Conservation (phyloP, 2,113 vertebrate genomes). For the Marmota monax region DNA sequence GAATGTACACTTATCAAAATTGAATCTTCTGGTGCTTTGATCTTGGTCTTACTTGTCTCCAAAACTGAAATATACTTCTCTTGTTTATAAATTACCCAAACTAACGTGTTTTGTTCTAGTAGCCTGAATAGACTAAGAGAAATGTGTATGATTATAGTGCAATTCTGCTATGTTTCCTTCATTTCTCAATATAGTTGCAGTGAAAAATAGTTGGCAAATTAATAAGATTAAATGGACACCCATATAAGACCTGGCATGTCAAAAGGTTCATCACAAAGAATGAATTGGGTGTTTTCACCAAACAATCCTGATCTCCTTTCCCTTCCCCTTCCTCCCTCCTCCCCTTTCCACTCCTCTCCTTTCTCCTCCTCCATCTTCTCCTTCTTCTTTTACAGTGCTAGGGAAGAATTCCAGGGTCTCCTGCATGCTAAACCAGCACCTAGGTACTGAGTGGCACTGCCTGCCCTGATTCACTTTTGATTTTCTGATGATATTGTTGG, state of each 20-base stretch:
- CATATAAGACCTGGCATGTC: too few relatives aligned
- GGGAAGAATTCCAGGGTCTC: too few relatives aligned
- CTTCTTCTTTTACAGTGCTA: too few relatives aligned
- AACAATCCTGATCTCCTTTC: background rate
- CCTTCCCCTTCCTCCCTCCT: too few relatives aligned
- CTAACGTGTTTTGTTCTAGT: background rate
- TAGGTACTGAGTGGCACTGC: too few relatives aligned
- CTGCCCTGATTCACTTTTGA: background rate
- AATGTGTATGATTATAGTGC: background rate
- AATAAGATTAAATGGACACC: background rate
- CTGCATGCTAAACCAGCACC: too few relatives aligned
- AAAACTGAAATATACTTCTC: background rate
- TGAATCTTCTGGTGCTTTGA: background rate
- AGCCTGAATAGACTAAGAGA: background rate
- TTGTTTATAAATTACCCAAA: background rate
- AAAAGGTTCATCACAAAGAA: background rate
- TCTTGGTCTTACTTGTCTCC: background rate
- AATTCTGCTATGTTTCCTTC: constrained; percentile 8
- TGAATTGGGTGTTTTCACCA: background rate
- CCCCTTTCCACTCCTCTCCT: too few relatives aligned
- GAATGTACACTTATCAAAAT: fast-evolving
- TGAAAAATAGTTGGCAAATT: constrained; percentile 2
- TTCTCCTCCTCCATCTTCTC: too few relatives aligned
- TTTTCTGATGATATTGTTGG: background rate
- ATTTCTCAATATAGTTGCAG: background rate